Evolutionary conservation across 2,113 vertebrate genomes (phyloP), one percentile per base, ranked within the genome.

Genomic region (Struthidea cinerea): DNA sequence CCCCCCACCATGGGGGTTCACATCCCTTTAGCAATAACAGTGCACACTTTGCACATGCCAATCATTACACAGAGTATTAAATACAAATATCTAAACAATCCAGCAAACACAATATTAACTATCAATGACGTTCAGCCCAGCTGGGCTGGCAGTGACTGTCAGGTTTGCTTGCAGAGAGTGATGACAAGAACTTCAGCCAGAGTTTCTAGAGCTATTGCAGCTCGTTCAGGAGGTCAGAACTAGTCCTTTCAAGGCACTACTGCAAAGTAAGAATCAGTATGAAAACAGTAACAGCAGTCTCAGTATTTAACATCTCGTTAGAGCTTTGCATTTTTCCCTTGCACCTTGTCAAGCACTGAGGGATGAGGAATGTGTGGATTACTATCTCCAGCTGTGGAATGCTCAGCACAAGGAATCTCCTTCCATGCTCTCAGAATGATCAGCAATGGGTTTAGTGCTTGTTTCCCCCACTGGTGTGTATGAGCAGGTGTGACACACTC

Each of bases 291-390:
- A 73, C 69, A 93, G 47, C 37, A 90, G 53, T 60, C 75, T 71
- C 85, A 71, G 63, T 68, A 87, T 77, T 93, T 85, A 91, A 76
- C 50, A 78, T 35, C 70, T 73, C 6, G 0, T 86, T 74, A 84
- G 49, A 84, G 73, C 35, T 91, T 56, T 73, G 47, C 80, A 46
- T 69, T 73, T 76, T 89, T 24, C 73, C 93, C 82, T 73, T 65
- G 82, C 60, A 44, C 46, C 55, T 74, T 59, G 74, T 55, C 77
- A 95, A 96, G 94, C 91, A n/a, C 13, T 85, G 93, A 76, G 73
- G 79, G 87, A 95, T 95, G 94, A 94, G 82, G 21, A 71, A 94
- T 94, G 95, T 37, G 91, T 91, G 95, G 70, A 94, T 69, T 57
- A 7, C 89, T 91, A 5, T 50, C 87, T 74, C 77, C 84, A 85